Conservation (phyloP, 2,113 vertebrate species). For the Peromyscus californicus region DNA sequence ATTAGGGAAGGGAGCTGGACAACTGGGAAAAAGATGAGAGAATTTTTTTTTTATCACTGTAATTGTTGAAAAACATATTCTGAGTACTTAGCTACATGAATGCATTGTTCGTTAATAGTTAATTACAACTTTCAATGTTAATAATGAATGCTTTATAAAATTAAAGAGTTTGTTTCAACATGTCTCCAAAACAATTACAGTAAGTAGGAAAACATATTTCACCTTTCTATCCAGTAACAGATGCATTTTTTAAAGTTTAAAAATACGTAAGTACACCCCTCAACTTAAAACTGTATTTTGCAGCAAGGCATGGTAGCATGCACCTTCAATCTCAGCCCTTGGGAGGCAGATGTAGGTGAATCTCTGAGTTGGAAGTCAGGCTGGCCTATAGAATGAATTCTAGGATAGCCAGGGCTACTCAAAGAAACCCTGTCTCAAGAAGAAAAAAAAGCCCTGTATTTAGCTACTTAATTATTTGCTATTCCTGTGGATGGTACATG, state of each 20-base stretch:
- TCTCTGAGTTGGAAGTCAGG: neutral
- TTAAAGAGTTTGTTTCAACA: neutral
- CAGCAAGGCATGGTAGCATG: neutral
- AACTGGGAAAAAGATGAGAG: neutral
- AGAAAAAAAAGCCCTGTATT: neutral
- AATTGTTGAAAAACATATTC: neutral
- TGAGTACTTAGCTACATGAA: slow-evolving; percentile 9
- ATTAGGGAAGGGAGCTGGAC: neutral
- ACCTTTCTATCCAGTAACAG: neutral
- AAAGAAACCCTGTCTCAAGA: neutral
- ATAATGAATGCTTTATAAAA: neutral
- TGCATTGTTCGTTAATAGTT: neutral
- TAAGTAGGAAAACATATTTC: neutral
- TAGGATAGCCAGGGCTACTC: neutral
- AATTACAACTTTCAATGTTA: neutral
- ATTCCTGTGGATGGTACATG: neutral
- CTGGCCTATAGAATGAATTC: neutral
- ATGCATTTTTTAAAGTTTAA: neutral
- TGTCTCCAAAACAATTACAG: neutral
- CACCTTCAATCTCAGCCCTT: neutral
- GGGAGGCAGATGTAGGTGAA: neutral
- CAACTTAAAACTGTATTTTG: neutral
- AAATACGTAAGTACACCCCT: neutral
- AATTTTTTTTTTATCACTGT: neutral
- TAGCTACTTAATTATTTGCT: neutral